phyloP scores from a whole-genome alignment of 2,113 vertebrate species.

The Pagrus major region DNA sequence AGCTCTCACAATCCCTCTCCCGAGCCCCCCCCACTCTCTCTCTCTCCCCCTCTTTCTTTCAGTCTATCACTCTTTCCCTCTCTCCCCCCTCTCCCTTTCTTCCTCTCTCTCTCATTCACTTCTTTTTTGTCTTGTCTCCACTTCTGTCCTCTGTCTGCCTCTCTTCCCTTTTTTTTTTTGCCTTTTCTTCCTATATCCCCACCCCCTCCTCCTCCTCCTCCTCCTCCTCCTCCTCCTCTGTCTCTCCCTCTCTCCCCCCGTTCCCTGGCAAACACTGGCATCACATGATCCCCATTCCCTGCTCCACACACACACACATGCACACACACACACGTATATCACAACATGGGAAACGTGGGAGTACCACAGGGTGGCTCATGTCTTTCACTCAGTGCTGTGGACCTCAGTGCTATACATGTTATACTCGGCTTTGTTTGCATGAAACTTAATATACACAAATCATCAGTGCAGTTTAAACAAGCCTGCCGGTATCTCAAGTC shows the following conservation, averaged over 20 bases:
- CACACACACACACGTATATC: slow-evolving; percentile 30
- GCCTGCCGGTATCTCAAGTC: background rate
- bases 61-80: slow-evolving; percentile 46
- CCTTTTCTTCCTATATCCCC: slow-evolving; percentile 31
- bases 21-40: background rate
- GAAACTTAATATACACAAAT: slow-evolving; percentile 67
- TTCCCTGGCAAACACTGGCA: slow-evolving; percentile 72
- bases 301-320: slow-evolving; percentile 35
- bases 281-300: slow-evolving; percentile 77
- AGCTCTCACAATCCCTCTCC: slow-evolving; percentile 66
- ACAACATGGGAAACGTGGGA: slow-evolving; percentile 38
- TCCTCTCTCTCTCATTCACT: slow-evolving; percentile 53
- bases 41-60: slow-evolving; percentile 20
- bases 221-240: background rate
- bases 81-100: slow-evolving; percentile 5
- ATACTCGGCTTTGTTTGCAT: slow-evolving; percentile 35
- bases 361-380: slow-evolving; percentile 50
- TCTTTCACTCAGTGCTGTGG: slow-evolving; percentile 56
- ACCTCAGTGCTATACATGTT: slow-evolving; percentile 35
- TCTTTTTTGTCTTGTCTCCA: slow-evolving; percentile 41
- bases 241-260: slow-evolving; percentile 27
- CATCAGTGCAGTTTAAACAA: slow-evolving; percentile 53
- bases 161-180: slow-evolving; percentile 39
- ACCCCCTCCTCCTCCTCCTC: too few relatives aligned
- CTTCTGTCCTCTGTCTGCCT: slow-evolving; percentile 26